Conservation (phyloP, 2,888 invertebrate species). For the Hecatera dysodea region DNA sequence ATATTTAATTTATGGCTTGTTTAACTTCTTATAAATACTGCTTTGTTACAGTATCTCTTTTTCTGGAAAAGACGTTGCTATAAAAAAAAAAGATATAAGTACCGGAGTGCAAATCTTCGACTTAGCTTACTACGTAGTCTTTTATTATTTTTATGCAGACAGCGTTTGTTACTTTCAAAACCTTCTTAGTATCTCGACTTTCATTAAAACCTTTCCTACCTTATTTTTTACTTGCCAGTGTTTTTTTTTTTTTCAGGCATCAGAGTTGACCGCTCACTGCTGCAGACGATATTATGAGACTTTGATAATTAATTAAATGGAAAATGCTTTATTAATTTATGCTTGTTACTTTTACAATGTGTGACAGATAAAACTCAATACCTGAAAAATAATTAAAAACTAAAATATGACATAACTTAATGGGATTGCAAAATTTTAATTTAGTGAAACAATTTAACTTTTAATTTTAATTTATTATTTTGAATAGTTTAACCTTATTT, state of each 20-base stretch:
- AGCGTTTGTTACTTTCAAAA: conserved; percentile 16
- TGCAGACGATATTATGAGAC: not conserved
- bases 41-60: not conserved
- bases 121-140: not conserved
- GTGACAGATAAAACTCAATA: no score
- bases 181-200: conserved; percentile 29
- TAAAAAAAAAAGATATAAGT: conserved; percentile 14
- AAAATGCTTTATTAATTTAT: no score
- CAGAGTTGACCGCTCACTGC: not conserved
- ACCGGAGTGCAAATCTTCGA: conserved; percentile 22
- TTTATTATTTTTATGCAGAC: conserved; percentile 38
- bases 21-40: no score
- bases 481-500: no score
- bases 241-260: conserved; percentile 9
- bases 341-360: no score
- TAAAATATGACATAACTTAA: no score
- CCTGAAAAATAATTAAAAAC: no score
- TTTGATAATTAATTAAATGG: not conserved
- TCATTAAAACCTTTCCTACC: conserved; percentile 12
- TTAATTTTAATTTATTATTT: no score
- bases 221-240: not conserved
- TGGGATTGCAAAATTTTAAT: no score
- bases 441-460: no score
- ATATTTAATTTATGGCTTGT: no score
- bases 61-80: not conserved